Evolutionary conservation across 2,113 vertebrate species (phyloP).

Genomic region (Hylia prasina): DNA sequence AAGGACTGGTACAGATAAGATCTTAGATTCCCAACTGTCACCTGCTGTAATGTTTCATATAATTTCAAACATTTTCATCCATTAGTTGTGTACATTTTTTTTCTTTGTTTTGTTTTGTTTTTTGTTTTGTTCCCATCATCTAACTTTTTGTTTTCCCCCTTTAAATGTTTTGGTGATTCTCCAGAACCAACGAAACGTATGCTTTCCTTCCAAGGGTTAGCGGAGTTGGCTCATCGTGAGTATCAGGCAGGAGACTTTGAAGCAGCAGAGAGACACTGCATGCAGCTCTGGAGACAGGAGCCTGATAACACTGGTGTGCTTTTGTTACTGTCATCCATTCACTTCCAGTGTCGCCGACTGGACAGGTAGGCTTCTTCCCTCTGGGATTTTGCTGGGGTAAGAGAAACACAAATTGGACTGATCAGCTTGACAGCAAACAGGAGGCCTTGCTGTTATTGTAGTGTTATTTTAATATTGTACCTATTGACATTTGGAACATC

Average conservation of each 20-base stretch:
- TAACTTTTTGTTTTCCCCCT: conserved; percentile 92
- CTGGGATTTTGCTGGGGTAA: background rate
- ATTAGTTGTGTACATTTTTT: conserved; percentile 64
- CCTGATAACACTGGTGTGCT: conserved; percentile 98
- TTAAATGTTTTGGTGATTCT: conserved; percentile 92
- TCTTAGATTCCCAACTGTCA: background rate
- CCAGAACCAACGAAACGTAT: conserved; percentile 99
- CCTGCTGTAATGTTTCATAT: conserved; percentile 33
- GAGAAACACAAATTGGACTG: background rate
- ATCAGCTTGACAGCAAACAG: background rate
- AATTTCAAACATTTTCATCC: conserved; percentile 63
- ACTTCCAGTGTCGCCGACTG: conserved; percentile 98
- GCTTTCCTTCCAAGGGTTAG: conserved; percentile 99
- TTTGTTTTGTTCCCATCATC: conserved; percentile 84
- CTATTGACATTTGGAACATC: rapidly evolving
- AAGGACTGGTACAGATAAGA: background rate
- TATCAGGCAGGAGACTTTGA: conserved; percentile 99
- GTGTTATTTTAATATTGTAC: background rate
- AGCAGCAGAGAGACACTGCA: conserved; percentile 98
- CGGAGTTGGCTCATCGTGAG: conserved; percentile 98
- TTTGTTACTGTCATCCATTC: conserved; percentile 95
- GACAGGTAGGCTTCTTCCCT: conserved; percentile 83
- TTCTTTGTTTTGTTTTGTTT: conserved; percentile 42
- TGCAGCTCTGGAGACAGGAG: conserved; percentile 99
- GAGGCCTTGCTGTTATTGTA: background rate